Evolutionary conservation across 2,113 vertebrate species (phyloP).

Genomic region (Salminus brasiliensis): DNA sequence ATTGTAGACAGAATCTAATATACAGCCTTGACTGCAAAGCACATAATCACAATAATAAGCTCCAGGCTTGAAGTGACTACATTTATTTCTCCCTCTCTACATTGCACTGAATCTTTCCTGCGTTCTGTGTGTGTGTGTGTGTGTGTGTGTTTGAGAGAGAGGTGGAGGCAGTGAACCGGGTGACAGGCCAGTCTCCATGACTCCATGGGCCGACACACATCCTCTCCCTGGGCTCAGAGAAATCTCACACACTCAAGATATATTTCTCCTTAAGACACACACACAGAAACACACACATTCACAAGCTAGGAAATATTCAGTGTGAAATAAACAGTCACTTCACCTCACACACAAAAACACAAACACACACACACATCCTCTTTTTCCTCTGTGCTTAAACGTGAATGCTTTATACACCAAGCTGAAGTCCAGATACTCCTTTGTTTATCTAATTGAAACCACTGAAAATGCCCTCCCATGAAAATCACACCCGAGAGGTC

Average conservation of each 20-base stretch:
- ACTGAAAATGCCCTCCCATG: background rate
- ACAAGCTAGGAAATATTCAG: no score
- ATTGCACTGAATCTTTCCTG: background rate
- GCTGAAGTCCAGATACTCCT: constrained; percentile 9
- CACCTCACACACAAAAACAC: background rate
- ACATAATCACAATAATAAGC: constrained; percentile 16
- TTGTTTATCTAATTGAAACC: background rate
- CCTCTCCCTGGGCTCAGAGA: constrained; percentile 58
- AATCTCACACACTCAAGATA: constrained; percentile 3
- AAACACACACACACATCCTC: background rate
- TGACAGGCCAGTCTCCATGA: constrained; percentile 64
- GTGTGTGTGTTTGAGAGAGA: constrained; percentile 5
- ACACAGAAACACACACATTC: constrained; percentile 58
- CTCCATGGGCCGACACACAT: constrained; percentile 57
- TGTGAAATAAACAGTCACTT: no score
- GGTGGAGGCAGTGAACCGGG: constrained; percentile 59
- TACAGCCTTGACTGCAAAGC: background rate
- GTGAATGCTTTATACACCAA: background rate
- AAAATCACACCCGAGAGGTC: constrained; percentile 13
- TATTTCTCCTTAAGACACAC: background rate
- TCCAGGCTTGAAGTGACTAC: background rate
- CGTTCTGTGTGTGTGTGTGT: constrained; percentile 7
- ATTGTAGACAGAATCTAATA: background rate
- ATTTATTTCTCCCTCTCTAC: background rate
- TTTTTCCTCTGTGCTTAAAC: background rate